Evolutionary conservation across 2,113 vertebrate genomes (phyloP).

Genomic region (Esox niger): DNA sequence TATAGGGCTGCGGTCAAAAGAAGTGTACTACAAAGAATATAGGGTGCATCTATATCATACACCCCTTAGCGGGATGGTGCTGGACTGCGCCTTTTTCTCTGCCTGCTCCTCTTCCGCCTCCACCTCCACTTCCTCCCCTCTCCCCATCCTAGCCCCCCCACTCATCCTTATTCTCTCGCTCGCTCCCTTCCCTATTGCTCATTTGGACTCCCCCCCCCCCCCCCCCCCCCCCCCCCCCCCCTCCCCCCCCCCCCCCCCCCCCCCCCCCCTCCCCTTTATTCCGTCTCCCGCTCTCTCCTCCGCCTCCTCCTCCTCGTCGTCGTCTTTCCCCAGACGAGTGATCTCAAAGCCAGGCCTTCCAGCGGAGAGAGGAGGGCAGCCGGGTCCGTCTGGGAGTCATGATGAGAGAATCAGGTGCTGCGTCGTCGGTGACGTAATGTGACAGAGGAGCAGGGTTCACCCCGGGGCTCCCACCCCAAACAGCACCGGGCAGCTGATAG

Average conservation of each 20-base stretch:
- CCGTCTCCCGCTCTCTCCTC: background rate
- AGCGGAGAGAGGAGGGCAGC: constrained; percentile 18
- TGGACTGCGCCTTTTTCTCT: constrained; percentile 4
- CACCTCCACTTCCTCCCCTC: background rate
- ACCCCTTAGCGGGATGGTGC: constrained; percentile 4
- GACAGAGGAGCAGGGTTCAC: constrained; percentile 49
- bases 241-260: constrained; percentile 11
- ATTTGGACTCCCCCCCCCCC: constrained; percentile 10
- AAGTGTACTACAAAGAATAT: no score
- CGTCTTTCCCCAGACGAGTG: constrained; percentile 25
- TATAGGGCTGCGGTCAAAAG: no score
- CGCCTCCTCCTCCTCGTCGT: background rate
- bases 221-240: background rate
- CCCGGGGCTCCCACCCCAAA: constrained; percentile 17
- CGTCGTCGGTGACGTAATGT: constrained; percentile 52
- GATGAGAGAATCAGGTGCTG: constrained; percentile 74
- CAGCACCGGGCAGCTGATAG: background rate
- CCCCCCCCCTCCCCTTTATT: background rate
- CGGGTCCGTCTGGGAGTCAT: constrained; percentile 49
- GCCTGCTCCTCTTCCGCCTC: background rate
- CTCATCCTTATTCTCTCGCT: no score
- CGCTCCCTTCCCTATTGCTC: background rate
- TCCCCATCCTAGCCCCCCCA: background rate
- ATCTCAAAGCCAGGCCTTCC: constrained; percentile 42
- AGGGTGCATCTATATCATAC: no score